Base-by-base conservation (phyloP, 92 coral and sea anemone genomes). In the Epizoanthus rinbou region DNA sequence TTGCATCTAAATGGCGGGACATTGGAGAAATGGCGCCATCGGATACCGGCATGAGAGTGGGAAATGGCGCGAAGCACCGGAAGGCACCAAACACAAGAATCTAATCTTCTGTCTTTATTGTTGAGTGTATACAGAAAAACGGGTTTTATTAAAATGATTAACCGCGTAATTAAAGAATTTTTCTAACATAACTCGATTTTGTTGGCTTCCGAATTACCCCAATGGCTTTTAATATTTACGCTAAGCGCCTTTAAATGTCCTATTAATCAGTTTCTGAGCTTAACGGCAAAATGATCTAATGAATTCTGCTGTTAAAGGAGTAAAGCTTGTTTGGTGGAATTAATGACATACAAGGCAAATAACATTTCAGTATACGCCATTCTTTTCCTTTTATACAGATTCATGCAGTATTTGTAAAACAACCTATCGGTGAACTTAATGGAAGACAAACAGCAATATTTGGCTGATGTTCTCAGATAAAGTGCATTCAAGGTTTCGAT, bases 241-340 rank as follows among this genome's bases (percentile, higher is more conserved):
- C 71, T 78, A 78, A 62, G 71, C 82, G 58, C 71, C 52, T 78
- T 63, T 62, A 78, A 78, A 78, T 63, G 47, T 78, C 64, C 82
- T 65, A 37, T 78, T 78, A 78, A 78, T 78, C 82, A 78, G 71
- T 43, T 59, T 57, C 64, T 78, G 71, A 60, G 64, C 19, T 78
- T 78, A 78, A 78, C 82, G 82, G 82, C 82, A 69, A 31, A 78
- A 78, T 33, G 43, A 62, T 78, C 82, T 78, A 78, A 78, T 78
- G 72, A 78, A 78, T 78, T 78, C 71, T 78, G 71, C 28, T 35
- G 43, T 35, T 35, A 78, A 6, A n/a, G n/a, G 70, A 78, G 47
- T 69, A 63, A 59, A 62, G 60, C 66, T 78, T 59, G 82, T 78
- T 60, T 78, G 81, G 82, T 43, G 64, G 71, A 78, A 39, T 59